Base-by-base conservation (phyloP, 2,113 vertebrate genomes). In the Typhlomys cinereus region DNA sequence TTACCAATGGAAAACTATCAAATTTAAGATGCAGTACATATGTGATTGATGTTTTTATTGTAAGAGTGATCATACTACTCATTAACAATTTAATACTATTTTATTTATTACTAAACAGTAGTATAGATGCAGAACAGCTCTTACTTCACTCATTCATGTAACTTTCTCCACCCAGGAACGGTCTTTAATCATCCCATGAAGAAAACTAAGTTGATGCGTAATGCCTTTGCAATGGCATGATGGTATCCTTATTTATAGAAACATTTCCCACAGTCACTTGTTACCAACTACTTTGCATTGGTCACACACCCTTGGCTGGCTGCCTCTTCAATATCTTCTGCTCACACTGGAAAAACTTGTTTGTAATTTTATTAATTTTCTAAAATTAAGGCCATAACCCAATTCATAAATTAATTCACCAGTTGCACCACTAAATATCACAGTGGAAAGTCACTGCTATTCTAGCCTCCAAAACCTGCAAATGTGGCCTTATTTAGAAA, bases 351-450 rank as follows among this genome's bases (percentile, higher is more conserved):
- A 82, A 81, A 69, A 83, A 20, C 2, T 10, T 21, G 14, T 46
- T 34, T 93, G 36, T 64, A 48, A 50, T 88, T 87, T 84, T 64
- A 81, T n/a, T 95, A 54, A 85, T 84, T 54, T 84, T 46, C 18
- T 54, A 50, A 94, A 46, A 50, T n/a, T 11, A 17, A 66, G 31
- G 67, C 10, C 1, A 75, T 52, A 21, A 54, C 1, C 20, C 7
- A 82, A 5, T 9, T 82, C 13, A 82, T 46, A 71, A 88, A 69
- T 59, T 46, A 92, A 79, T 44, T 85, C 44, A 90, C 44, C 64
- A 18, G 17, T 81, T 92, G 88, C 78, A 70, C 5, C 31, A 70
- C 69, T 34, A 50, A 88, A 11, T 85, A 3, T 31, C 11, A 59
- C 12, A 52, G 79, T 44, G 3, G 5, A 93, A 29, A 46, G 20